Base-by-base conservation (phyloP, 2,113 vertebrate genomes). In the Microtus pennsylvanicus region DNA sequence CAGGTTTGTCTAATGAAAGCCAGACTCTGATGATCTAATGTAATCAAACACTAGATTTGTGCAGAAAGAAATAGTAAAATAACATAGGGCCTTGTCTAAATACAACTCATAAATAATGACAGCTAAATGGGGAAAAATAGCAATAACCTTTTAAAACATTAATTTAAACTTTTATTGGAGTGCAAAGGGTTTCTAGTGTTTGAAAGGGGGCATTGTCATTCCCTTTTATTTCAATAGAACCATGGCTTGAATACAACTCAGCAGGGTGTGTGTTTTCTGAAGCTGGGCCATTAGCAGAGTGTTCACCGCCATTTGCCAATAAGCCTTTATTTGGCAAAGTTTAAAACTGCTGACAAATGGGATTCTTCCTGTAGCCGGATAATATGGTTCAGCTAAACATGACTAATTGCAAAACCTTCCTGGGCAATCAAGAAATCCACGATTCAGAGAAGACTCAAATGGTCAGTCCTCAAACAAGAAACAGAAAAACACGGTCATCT, bases 271-370 rank as follows among this genome's bases (percentile, higher is more conserved):
- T 98, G 97, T 98, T 98, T 98, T 98, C 98, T 98, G 95, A 99
- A 98, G 98, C 98, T 98, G 98, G 98, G 98, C 98, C 98, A 98
- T 99, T 99, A 99, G 98, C 98, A 98, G 98, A 98, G 98, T 26
- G 88, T 98, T 98, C 97, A 95, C 96, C 97, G 98, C 97, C 90
- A 45, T 98, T 98, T 98, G 98, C 98, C 99, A 99, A 98, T 98
- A 98, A 98, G 98, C 96, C 98, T 99, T 98, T 99, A 98, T 99
- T 98, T 98, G 98, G 98, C 98, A 98, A 98, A 98, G 97, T 98
- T 98, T 98, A 98, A 98, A 99, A 99, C 97, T 98, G 99, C 99
- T 99, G 99, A 99, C 99, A 99, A 99, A 98, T 98, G 98, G 98
- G 98, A 98, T 99, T 99, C 98, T 98, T 98, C 98, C 98, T 98